Percentiles rank a stretch among this genome's conserved stretches.
Conservation (phyloP, 2,797 vertebrate genomes). For the Stomatorhinus walkeri region DNA sequence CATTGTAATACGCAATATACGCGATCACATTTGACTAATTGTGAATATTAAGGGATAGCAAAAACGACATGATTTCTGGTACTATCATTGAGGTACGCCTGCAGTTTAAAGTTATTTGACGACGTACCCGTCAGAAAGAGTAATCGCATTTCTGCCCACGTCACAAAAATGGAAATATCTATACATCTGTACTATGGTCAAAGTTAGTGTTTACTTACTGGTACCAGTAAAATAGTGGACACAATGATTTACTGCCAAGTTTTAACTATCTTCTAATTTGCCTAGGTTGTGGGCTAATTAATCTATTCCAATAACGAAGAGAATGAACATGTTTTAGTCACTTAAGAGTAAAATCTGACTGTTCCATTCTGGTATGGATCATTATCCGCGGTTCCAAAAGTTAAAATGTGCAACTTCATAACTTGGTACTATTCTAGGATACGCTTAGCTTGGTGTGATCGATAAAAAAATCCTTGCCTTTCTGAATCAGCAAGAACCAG, state of each 20-base stretch:
- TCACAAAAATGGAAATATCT: neutral
- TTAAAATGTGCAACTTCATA: neutral
- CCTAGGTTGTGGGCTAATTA: neutral
- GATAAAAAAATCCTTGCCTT: neutral
- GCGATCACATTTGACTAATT: neutral
- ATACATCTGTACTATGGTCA: neutral
- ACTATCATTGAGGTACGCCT: neutral
- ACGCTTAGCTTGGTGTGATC: neutral
- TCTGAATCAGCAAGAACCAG: slow-evolving; percentile 5
- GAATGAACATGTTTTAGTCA: neutral
- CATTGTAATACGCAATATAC: neutral
- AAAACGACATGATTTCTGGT: neutral
- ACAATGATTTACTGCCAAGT: neutral
- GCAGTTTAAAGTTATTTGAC: neutral
- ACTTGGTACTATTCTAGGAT: neutral
- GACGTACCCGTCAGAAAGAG: neutral
- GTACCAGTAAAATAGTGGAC: neutral
- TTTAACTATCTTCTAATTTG: neutral
- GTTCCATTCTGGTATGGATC: neutral
- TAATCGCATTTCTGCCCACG: neutral
- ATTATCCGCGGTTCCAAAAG: neutral
- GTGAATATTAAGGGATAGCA: neutral
- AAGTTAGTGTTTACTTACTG: neutral
- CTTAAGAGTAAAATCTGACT: neutral
- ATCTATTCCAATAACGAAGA: neutral